Evolutionary conservation across 2,797 vertebrate genomes (phyloP).

Genomic region (Coregonus sp.): DNA sequence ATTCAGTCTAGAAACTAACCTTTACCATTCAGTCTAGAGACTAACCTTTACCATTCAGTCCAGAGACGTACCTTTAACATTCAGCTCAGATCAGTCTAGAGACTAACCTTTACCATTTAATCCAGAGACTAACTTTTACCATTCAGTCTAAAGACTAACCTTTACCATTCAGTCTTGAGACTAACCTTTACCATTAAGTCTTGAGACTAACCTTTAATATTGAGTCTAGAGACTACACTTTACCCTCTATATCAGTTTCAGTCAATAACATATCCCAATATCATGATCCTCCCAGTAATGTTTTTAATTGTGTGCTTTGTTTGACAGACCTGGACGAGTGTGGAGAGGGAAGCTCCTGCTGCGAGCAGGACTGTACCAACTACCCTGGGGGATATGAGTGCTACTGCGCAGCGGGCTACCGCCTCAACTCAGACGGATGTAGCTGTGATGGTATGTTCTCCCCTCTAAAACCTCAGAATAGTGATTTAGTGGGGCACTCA

Average conservation of each 20-base stretch:
- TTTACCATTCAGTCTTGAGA: no score
- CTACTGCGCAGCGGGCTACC: conserved; percentile 87
- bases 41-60: no score
- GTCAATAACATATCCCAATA: neutral
- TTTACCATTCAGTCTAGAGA: no score
- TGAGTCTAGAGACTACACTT: no score
- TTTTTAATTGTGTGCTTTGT: conserved; percentile 33
- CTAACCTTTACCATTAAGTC: neutral
- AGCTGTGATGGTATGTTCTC: conserved; percentile 84
- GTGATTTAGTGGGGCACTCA: neutral
- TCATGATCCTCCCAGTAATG: neutral
- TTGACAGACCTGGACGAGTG: conserved; percentile 88
- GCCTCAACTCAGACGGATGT: conserved; percentile 83
- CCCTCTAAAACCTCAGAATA: neutral
- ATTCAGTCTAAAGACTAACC: no score
- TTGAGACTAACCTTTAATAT: neutral
- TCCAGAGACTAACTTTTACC: no score
- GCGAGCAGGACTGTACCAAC: conserved; percentile 90
- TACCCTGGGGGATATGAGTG: conserved; percentile 93
- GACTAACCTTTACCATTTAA: no score
- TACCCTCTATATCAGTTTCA: neutral
- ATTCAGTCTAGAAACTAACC: no score
- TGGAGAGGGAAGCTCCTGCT: conserved; percentile 78
- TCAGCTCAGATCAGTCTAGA: no score
- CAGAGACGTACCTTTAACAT: no score